These are phyloP conservation scores for Endotricha flammealis DNA, from an alignment of 2,888 invertebrate species.

Conservation along the genomic window DNA sequence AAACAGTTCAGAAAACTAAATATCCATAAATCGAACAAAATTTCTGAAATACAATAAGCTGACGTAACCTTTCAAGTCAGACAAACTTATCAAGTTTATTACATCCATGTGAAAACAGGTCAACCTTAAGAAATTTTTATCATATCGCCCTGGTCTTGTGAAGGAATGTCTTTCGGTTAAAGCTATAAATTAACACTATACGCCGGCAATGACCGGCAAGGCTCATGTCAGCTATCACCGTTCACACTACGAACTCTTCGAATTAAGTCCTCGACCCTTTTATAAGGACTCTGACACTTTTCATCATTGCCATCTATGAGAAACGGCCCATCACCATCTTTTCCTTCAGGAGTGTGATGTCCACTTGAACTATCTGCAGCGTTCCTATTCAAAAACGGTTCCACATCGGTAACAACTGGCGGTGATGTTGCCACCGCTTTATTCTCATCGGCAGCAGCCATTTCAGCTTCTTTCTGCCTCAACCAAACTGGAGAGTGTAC, in stretches of 20 bases:
- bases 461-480: constrained; percentile 64
- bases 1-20: too few relatives aligned
- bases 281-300: constrained; percentile 63
- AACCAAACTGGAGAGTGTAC: constrained; percentile 80
- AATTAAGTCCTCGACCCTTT: constrained; percentile 61
- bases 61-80: too few relatives aligned
- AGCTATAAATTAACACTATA: constrained; percentile 47
- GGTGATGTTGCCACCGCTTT: constrained; percentile 30
- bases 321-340: constrained; percentile 59
- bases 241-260: constrained; percentile 61
- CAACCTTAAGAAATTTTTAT: too few relatives aligned
- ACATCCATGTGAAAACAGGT: too few relatives aligned
- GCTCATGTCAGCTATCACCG: constrained; percentile 68
- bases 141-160: constrained; percentile 3
- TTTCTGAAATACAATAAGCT: too few relatives aligned
- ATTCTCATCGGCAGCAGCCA: constrained; percentile 38
- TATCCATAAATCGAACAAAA: too few relatives aligned
- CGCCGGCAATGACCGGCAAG: constrained; percentile 61
- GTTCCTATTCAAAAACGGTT: constrained; percentile 55
- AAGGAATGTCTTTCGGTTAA: constrained; percentile 26
- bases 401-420: constrained; percentile 46
- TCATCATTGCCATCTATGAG: constrained; percentile 56
- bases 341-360: constrained; percentile 57
- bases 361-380: constrained; percentile 54
- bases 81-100: too few relatives aligned